Base-by-base conservation (phyloP, 2,888 invertebrate species). In the Caenorhabditis doughertyi region DNA sequence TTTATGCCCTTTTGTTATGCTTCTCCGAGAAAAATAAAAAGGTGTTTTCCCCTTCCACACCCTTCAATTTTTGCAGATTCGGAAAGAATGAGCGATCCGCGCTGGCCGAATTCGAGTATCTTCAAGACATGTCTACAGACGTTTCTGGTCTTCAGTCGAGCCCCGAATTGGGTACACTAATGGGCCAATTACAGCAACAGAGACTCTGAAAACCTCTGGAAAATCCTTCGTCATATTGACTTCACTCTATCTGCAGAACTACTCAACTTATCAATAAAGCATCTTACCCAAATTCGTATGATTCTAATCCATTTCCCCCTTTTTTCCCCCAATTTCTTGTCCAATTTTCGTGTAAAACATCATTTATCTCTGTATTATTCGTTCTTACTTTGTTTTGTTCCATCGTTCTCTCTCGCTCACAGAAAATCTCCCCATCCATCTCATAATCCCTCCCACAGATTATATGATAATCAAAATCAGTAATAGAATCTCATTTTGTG, bases 41-140 rank as follows among this genome's bases (percentile, higher is more conserved):
- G 35, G 35, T 35, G 5, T 7, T 9, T 8, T 18, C 3, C 0
- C 32, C 0, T 32, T 56, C n/a, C 42, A 18, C 44, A 47, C 13
- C 11, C 7, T 51, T 16, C 13, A 35, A n/a, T 35, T 60, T 5
- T 76, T 84, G 25, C 73, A 86, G 86, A 67, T 85, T 79, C 64
- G 85, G 85, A 16, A 83, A 84, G 53, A 83, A 80, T 29, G 88
- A 88, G 53, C 79, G 85, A 8, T 53, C 67, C 0, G 88, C 88
- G 5, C 44, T 88, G 53, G 84, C 84, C 2, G 84, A 87, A 51
- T 85, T 88, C 70, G 86, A 88, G 58, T 88, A 87, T 58, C 84
- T 88, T 11, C 83, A 86, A 32, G 87, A 88, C 35, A 79, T 88
- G 83, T 87, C 85, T 32, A 87, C 87, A 2, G 88, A 88, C 65